Conservation (phyloP, 2,888 invertebrate genomes). For the Terebella lapidaria region DNA sequence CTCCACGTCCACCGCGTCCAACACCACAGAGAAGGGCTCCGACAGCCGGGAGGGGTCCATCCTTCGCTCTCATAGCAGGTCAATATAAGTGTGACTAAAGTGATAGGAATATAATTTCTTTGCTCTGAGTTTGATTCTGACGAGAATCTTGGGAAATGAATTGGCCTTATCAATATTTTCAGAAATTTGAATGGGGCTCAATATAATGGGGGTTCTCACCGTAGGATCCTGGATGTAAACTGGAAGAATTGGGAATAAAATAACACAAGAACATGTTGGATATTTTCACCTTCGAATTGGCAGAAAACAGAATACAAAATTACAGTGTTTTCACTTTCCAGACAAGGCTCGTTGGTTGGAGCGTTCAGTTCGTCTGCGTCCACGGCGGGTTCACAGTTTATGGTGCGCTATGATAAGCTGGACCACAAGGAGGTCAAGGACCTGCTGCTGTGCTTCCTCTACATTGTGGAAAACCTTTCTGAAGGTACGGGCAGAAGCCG, state of each 20-base stretch:
- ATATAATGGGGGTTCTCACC: not conserved
- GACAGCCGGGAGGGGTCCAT: slow-evolving; percentile 6
- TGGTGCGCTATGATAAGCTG: slow-evolving; percentile 66
- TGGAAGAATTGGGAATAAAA: not conserved
- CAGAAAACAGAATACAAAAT: no score
- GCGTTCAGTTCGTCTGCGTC: not conserved
- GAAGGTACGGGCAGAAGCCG: slow-evolving; percentile 57
- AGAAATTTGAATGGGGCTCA: not conserved
- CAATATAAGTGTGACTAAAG: slow-evolving; percentile 2
- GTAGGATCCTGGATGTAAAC: not conserved
- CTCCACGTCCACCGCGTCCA: slow-evolving; percentile 16
- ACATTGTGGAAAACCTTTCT: slow-evolving; percentile 82
- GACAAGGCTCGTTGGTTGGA: not conserved
- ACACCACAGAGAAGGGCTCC: slow-evolving; percentile 10
- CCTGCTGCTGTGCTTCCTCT: slow-evolving; percentile 80
- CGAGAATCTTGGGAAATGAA: no score
- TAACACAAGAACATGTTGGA: no score
- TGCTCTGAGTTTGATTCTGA: not conserved
- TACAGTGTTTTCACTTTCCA: no score
- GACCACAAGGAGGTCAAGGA: slow-evolving; percentile 78
- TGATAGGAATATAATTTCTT: not conserved
- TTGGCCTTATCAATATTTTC: no score
- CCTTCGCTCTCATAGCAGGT: not conserved
- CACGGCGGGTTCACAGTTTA: slow-evolving; percentile 3
- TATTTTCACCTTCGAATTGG: no score